Evolutionary conservation across 2,797 vertebrate genomes (phyloP), one percentile per base, ranked within the genome.

Genomic region (Myotis myotis): DNA sequence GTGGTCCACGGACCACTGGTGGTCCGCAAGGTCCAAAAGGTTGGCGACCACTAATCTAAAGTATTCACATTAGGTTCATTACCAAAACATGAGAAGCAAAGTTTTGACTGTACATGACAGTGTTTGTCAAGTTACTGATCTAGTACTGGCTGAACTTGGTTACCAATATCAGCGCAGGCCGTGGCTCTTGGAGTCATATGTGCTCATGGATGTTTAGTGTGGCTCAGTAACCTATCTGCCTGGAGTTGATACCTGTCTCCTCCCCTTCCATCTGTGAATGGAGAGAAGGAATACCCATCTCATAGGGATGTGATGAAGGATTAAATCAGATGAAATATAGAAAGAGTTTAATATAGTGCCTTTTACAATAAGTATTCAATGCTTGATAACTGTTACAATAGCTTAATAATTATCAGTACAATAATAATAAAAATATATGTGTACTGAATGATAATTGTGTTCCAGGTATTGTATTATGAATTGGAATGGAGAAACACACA

Each of bases 131-230:
- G 84, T 96, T 97, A n/a, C 47, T 75, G 51, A 75, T 93, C 28
- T 85, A 64, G 74, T 79, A 79, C 66, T 95, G 93, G 82, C 92
- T 55, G 23, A 88, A 88, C 93, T 94, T 93, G 93, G 89, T 96
- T 95, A 55, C 86, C 95, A 87, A 89, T 70, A 28, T 93, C 60
- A 86, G 57, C 16, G 5, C 88, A 17, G 79, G 88, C 60, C 44
- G n/a, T 94, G 8, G 49, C 41, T 72, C 80, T 95, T 80, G 84
- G 94, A 78, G 82, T 90, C n/a, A 4, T 3, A 5, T 2, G 7
- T 30, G 4, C 16, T 36, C 44, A 3, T 1, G 11, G 30, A 4
- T 51, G 17, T 38, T 68, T 30, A 2, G 11, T 84, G 8, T 33
- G n/a, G 38, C 47, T 75, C 36, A 60, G 17, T 55, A 19, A 10